A percentile compares a stretch with the other conserved stretches of the same genome.
Evolutionary conservation across 2,888 invertebrate species (phyloP).

Genomic region (Drosophila nr. fundita): DNA sequence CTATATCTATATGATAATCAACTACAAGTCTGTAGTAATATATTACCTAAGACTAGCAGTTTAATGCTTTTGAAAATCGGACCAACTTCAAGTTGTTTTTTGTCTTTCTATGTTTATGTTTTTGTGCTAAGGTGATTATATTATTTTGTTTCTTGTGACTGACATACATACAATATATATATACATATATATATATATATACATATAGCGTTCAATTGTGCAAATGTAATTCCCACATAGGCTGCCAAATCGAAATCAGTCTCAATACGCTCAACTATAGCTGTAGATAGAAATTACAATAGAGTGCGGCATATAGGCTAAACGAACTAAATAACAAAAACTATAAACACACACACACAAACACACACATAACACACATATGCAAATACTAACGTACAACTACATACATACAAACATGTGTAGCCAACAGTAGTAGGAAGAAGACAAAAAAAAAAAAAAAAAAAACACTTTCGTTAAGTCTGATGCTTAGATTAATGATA

Average conservation of each 20-base stretch:
- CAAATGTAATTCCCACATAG: slow-evolving; percentile 27
- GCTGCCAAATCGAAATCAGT: slow-evolving; percentile 23
- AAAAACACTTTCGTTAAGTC: slow-evolving; percentile 43
- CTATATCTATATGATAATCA: slow-evolving; percentile 35
- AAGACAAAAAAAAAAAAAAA: slow-evolving; percentile 2
- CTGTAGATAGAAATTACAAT: slow-evolving; percentile 42
- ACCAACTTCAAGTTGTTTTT: slow-evolving; percentile 41
- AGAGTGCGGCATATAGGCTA: slow-evolving; percentile 37
- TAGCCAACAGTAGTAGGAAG: slow-evolving; percentile 32
- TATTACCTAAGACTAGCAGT: slow-evolving; percentile 33
- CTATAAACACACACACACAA: slow-evolving; percentile 5
- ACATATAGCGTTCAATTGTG: slow-evolving; percentile 19
- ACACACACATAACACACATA: not conserved
- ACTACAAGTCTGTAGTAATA: slow-evolving; percentile 28
- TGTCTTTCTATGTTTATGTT: not conserved
- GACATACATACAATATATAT: slow-evolving; percentile 3
- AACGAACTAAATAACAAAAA: slow-evolving; percentile 20
- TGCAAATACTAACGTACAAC: not conserved
- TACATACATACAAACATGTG: slow-evolving; percentile 1
- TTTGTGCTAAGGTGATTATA: not conserved
- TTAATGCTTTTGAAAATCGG: slow-evolving; percentile 41
- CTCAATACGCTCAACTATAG: slow-evolving; percentile 28
- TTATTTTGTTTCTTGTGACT: slow-evolving; percentile 26
- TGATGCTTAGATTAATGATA: slow-evolving; percentile 32
- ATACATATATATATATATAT: slow-evolving; percentile 19